phyloP scores from a whole-genome alignment of 1,140 invertebrate species.

The Eupristina koningsbergeri region DNA sequence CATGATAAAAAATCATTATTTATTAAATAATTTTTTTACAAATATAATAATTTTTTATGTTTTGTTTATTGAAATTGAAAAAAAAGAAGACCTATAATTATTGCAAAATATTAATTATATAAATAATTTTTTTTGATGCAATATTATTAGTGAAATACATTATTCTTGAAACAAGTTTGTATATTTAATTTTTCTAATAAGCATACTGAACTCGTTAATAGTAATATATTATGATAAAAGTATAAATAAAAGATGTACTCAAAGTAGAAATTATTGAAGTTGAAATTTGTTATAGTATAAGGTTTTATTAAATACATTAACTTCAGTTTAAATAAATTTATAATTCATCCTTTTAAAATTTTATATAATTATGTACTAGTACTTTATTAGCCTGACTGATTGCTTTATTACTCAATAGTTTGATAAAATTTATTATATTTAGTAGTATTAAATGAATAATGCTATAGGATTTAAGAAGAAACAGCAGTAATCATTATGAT shows the following conservation, averaged over 20 bases:
- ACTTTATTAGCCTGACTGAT: neutral
- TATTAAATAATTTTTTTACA: too few relatives aligned
- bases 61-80: too few relatives aligned
- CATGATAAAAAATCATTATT: too few relatives aligned
- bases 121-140: neutral
- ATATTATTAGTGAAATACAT: conserved; percentile 1
- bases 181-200: neutral
- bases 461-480: too few relatives aligned
- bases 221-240: neutral
- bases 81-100: neutral
- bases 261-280: neutral
- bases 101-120: neutral
- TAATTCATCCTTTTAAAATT: neutral
- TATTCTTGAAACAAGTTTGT: neutral
- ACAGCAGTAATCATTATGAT: too few relatives aligned
- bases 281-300: neutral
- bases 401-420: neutral
- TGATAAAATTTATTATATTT: neutral
- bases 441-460: neutral
- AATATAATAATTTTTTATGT: too few relatives aligned
- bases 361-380: neutral
- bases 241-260: neutral
- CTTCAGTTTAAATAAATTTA: neutral
- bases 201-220: neutral
- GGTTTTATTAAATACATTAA: neutral